These are phyloP conservation scores for Brotula barbata DNA, from an alignment of 2,797 vertebrate genomes.

Conservation along the genomic window DNA sequence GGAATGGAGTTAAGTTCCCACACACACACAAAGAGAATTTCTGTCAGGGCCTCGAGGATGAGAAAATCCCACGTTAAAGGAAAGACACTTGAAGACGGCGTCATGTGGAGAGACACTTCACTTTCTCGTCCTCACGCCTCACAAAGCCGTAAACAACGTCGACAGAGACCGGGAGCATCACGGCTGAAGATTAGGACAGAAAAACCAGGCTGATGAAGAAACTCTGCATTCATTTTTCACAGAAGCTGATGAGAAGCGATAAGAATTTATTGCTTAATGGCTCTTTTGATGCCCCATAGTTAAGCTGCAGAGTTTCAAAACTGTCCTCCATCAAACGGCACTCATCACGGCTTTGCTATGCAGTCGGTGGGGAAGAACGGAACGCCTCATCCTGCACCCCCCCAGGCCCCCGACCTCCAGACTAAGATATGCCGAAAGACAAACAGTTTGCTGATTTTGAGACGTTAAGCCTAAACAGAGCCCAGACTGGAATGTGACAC, in stretches of 20 bases:
- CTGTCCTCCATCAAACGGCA: conserved; percentile 55
- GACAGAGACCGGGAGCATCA: conserved; percentile 23
- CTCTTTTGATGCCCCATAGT: conserved; percentile 15
- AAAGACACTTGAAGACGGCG: too few species aligned
- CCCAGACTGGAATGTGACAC: conserved; percentile 47
- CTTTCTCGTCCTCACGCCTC: not conserved
- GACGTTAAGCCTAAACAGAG: conserved; percentile 38
- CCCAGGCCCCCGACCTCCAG: not conserved
- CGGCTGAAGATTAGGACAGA: conserved; percentile 30
- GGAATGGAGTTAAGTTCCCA: too few species aligned
- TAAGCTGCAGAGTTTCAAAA: conserved; percentile 53
- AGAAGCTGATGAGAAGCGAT: conserved; percentile 39
- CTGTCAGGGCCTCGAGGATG: too few species aligned
- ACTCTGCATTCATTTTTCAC: conserved; percentile 12
- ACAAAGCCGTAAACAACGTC: conserved; percentile 7
- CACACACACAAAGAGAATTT: too few species aligned
- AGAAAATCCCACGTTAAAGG: too few species aligned
- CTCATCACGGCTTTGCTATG: conserved; percentile 39
- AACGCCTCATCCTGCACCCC: conserved; percentile 20
- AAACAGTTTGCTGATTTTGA: conserved; percentile 36
- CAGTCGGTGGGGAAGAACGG: conserved; percentile 32
- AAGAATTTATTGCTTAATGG: conserved; percentile 38
- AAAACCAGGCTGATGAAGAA: conserved; percentile 38
- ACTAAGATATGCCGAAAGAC: conserved; percentile 13
- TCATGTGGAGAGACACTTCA: conserved; percentile 22